Evolutionary conservation across 2,113 vertebrate species (phyloP).

Genomic region (Todiramphus saurophagus): DNA sequence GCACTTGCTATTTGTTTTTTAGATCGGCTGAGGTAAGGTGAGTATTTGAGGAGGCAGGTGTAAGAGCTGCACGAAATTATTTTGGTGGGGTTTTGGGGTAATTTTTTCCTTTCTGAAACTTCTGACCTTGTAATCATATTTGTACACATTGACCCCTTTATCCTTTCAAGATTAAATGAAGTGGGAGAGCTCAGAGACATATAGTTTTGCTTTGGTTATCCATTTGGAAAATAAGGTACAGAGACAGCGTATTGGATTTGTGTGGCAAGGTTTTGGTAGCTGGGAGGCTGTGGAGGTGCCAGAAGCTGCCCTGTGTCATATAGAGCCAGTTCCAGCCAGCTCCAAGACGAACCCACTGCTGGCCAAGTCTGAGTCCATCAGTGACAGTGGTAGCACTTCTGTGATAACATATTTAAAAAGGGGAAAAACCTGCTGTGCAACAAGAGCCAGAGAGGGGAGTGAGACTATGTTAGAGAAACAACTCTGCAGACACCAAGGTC

Average conservation of each 20-base stretch:
- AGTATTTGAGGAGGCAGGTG: not conserved
- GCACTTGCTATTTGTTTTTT: not conserved
- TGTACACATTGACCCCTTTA: not conserved
- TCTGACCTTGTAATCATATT: not conserved
- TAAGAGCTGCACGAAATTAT: not conserved
- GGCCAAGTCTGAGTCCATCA: not conserved
- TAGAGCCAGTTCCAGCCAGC: not conserved
- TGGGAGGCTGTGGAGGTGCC: no score
- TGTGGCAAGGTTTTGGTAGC: not conserved
- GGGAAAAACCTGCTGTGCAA: not conserved
- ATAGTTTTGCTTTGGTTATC: not conserved
- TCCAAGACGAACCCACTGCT: not conserved
- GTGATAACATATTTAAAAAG: not conserved
- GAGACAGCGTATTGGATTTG: not conserved
- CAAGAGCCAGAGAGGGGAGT: not conserved
- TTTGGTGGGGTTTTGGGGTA: not conserved
- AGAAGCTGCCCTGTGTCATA: not conserved
- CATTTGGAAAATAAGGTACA: not conserved
- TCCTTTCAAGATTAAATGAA: not conserved
- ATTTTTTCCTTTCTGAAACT: not conserved
- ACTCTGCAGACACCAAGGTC: not conserved
- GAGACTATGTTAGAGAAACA: not conserved
- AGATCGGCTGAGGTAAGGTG: not conserved
- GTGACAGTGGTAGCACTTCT: rapidly evolving
- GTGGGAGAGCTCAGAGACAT: not conserved